Evolutionary conservation across 2,888 invertebrate genomes (phyloP), one percentile per base, ranked within the genome.

Genomic region (Marronus borbonicus): DNA sequence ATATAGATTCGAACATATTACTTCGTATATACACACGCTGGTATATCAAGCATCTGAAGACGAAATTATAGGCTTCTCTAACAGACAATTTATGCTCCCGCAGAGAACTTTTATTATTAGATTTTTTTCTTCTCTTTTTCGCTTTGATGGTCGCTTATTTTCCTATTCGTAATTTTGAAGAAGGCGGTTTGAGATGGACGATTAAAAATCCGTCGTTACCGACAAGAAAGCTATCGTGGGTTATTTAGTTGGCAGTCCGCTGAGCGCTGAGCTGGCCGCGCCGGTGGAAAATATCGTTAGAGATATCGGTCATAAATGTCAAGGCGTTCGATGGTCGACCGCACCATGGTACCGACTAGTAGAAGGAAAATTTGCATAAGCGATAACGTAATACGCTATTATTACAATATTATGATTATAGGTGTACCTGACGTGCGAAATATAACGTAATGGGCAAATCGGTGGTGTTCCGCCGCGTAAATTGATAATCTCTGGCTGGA

Each of bases 331-430:
- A 65, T 52, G 77, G 70, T 44, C 52, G 65, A 64, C 55, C 62
- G 76, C n/a, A 49, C 49, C 14, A 14, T 39, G 76, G 55, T 72
- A 72, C 39, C 39, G 58, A 60, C 72, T 58, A 58, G 72, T 72
- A 58, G 72, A 72, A 72, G 39, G 58, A 58, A 77, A 65, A 77
- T 77, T 77, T 77, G 72, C 77, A 77, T 77, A 70, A 60, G 70
- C 70, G 77, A 77, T 77, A 77, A 77, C 70, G 77, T 77, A 77
- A 77, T 77, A 72, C 77, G 72, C 70, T 72, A 77, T 77, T 77
- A 77, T 72, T 77, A 77, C 77, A 65, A 77, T 77, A 72, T 77
- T 72, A 58, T 72, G 72, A 72, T 72, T 72, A 72, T 72, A 72
- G 72, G 72, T 72, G 72, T 72, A 72, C 20, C 72, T 72, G 72